phyloP scores from a whole-genome alignment of 1,140 invertebrate species.

The Yoshiicerus persimilis region DNA sequence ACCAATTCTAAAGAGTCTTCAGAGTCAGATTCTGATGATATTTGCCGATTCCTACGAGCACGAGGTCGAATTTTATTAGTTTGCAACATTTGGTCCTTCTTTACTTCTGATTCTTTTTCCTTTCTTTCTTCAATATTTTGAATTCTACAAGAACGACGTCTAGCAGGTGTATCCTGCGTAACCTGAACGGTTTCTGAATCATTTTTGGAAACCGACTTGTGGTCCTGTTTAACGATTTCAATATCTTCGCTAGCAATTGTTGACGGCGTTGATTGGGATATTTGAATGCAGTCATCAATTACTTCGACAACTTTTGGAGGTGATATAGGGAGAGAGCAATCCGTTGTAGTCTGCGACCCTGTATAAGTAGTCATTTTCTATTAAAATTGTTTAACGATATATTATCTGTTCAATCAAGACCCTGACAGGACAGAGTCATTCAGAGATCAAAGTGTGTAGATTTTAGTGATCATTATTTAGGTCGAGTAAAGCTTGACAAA shows the following conservation, averaged over 20 bases:
- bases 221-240: not conserved
- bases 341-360: not conserved
- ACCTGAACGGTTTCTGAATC: not conserved
- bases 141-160: conserved; percentile 1
- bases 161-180: not conserved
- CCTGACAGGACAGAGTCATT: no score
- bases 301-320: no score
- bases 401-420: no score
- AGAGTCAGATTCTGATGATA: not conserved
- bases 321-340: not conserved
- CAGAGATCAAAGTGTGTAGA: conserved; percentile 8
- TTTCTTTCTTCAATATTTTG: not conserved
- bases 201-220: not conserved
- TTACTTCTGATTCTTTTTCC: not conserved
- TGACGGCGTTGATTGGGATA: no score
- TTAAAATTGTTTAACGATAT: no score
- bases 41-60: not conserved
- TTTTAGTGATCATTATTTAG: not conserved
- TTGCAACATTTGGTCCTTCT: not conserved
- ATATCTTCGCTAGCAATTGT: not conserved
- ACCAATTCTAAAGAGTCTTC: not conserved
- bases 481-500: not conserved
- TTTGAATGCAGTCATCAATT: no score
- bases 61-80: not conserved
- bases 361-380: no score